Percentiles rank a stretch among this genome's conserved stretches.
Conservation (phyloP, 2,113 vertebrate species). For the Catagonus wagneri region DNA sequence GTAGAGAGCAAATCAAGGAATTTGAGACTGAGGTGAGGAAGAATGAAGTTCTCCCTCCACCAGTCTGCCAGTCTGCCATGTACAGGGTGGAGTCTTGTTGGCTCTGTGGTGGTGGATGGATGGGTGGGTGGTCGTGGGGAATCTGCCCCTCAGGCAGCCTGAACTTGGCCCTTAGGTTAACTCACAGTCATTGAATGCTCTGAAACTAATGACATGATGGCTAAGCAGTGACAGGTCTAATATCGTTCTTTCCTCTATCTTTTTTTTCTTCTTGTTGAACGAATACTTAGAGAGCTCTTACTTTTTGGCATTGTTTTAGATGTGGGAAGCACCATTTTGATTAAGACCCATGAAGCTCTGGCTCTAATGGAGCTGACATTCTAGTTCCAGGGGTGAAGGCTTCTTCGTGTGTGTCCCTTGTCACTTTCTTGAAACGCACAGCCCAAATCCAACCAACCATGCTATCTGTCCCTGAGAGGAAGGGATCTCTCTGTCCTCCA, state of each 20-base stretch:
- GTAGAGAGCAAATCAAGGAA: not conserved
- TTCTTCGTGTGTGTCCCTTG: not conserved
- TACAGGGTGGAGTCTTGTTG: not conserved
- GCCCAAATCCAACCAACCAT: not conserved
- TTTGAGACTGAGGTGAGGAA: not conserved
- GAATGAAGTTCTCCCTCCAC: not conserved
- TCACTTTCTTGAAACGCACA: not conserved
- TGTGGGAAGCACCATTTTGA: not conserved
- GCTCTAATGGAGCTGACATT: not conserved
- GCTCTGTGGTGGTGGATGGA: not conserved
- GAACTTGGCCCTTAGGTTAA: not conserved
- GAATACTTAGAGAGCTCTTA: not conserved
- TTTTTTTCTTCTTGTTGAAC: not conserved
- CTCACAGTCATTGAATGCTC: not conserved
- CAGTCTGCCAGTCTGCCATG: not conserved
- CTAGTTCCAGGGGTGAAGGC: not conserved
- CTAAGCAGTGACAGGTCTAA: not conserved
- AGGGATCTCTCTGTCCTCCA: not conserved
- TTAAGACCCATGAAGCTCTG: not conserved
- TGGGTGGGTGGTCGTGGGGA: not conserved
- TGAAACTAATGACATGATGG: not conserved
- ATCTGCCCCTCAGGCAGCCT: not conserved
- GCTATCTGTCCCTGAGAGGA: not conserved
- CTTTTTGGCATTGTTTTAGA: slow-evolving; percentile 4
- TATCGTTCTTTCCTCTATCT: not conserved